Percentiles rank a stretch among this genome's conserved stretches.
phyloP scores from a whole-genome alignment of 2,797 vertebrate genomes.

The Danio jaintianensis region DNA sequence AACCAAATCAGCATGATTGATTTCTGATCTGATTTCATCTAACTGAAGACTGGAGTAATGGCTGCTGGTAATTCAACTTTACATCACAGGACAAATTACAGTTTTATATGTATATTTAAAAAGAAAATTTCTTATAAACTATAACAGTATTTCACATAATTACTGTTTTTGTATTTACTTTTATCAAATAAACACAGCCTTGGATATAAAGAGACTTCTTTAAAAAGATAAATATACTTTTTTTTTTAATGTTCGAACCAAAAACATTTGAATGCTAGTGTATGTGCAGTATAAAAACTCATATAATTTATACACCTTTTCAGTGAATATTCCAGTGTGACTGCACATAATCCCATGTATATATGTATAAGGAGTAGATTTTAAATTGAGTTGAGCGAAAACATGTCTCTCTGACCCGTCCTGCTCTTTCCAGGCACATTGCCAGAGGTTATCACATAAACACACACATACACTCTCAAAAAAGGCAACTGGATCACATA shows the following conservation, averaged over 20 bases:
- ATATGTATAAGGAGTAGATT: background rate
- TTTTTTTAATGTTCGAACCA: no score
- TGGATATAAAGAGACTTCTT: background rate
- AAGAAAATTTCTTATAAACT: no score
- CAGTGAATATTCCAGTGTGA: background rate
- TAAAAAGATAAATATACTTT: no score
- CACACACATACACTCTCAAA: constrained; percentile 18
- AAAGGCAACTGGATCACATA: constrained; percentile 36
- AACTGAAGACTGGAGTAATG: constrained; percentile 10
- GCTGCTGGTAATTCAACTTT: no score
- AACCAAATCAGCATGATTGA: background rate
- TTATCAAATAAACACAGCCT: background rate
- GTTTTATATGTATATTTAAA: no score
- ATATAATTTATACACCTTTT: background rate
- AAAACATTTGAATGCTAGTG: background rate
- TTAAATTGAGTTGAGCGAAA: constrained; percentile 16
- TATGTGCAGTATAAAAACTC: background rate
- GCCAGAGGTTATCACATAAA: constrained; percentile 11
- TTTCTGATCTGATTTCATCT: no score
- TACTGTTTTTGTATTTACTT: background rate
- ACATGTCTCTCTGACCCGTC: constrained; percentile 13
- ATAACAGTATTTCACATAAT: no score
- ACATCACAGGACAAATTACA: no score
- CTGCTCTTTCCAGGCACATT: constrained; percentile 20
- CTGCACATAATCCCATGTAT: constrained; percentile 1